phyloP scores from a whole-genome alignment of 1,140 invertebrate species.

The Heliconius melpomene region DNA sequence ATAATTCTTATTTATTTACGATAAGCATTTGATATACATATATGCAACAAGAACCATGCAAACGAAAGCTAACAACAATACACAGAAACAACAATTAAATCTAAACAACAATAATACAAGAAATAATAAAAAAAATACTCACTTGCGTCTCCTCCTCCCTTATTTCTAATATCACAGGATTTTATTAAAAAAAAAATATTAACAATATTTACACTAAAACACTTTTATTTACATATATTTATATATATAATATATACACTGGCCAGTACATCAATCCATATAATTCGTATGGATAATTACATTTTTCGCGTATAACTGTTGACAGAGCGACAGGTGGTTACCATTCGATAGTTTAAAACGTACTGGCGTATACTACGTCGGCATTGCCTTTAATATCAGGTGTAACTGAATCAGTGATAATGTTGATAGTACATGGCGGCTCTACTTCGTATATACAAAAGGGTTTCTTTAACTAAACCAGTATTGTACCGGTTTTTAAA shows the following conservation, averaged over 20 bases:
- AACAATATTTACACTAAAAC: slow-evolving; percentile 50
- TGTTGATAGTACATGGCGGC: slow-evolving; percentile 50
- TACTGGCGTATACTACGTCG: slow-evolving; percentile 52
- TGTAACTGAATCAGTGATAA: slow-evolving; percentile 66
- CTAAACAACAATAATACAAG: neutral
- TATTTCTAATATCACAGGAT: slow-evolving; percentile 75
- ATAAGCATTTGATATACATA: neutral
- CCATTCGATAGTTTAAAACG: slow-evolving; percentile 39
- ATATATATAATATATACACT: slow-evolving; percentile 49
- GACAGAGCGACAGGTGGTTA: slow-evolving; percentile 45
- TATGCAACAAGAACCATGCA: neutral
- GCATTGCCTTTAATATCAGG: slow-evolving; percentile 60
- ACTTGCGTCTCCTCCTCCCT: slow-evolving; percentile 55
- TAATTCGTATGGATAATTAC: slow-evolving; percentile 50
- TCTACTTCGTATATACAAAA: slow-evolving; percentile 17
- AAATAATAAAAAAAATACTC: slow-evolving; percentile 54
- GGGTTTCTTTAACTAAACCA: slow-evolving; percentile 29
- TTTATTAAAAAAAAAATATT: slow-evolving; percentile 52
- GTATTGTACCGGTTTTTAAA: slow-evolving; percentile 52
- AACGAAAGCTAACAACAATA: neutral
- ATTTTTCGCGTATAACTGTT: slow-evolving; percentile 43
- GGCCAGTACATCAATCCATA: slow-evolving; percentile 53
- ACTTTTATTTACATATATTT: slow-evolving; percentile 51
- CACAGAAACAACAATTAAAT: neutral
- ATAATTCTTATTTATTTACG: neutral